Conservation (phyloP, 2,113 vertebrate genomes). For the Actenoides hombroni region DNA sequence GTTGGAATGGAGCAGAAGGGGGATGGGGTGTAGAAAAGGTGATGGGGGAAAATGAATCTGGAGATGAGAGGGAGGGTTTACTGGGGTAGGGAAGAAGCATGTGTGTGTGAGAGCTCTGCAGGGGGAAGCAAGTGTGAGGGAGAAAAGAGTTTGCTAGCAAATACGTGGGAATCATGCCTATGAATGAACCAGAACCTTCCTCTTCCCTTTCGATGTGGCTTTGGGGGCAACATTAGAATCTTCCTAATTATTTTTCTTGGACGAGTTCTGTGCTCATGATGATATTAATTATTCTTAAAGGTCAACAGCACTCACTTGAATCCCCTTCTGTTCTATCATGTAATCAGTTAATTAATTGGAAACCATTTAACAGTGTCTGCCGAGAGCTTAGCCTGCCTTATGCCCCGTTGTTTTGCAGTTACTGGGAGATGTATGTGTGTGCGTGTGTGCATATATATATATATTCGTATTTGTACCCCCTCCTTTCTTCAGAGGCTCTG, state of each 20-base stretch:
- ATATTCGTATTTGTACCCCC: background rate
- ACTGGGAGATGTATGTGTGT: background rate
- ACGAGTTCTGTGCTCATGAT: slow-evolving; percentile 77
- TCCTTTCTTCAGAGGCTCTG: background rate
- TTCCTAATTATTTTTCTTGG: slow-evolving; percentile 81
- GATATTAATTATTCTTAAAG: slow-evolving; percentile 88
- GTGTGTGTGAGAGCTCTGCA: background rate
- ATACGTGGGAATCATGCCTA: background rate
- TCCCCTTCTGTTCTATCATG: slow-evolving; percentile 83
- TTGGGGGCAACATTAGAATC: slow-evolving; percentile 70
- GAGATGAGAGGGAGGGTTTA: background rate
- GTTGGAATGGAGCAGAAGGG: background rate
- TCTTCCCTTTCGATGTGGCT: slow-evolving; percentile 38
- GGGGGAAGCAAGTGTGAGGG: background rate
- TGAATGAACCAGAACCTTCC: slow-evolving; percentile 45
- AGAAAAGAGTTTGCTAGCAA: background rate
- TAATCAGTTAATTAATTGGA: slow-evolving; percentile 87
- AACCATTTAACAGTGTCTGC: slow-evolving; percentile 76
- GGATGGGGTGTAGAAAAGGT: background rate
- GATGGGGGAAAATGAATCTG: background rate
- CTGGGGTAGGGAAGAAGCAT: background rate
- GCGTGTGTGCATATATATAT: accelerated
- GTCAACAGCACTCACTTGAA: slow-evolving; percentile 80
- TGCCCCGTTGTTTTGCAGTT: slow-evolving; percentile 59
- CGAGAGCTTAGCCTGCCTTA: slow-evolving; percentile 43